Percentiles rank a stretch among this genome's conserved stretches.
Conservation (phyloP, 30 jellyfish, hydroid and myxozoan genomes). For the Cassiopea andromeda region DNA sequence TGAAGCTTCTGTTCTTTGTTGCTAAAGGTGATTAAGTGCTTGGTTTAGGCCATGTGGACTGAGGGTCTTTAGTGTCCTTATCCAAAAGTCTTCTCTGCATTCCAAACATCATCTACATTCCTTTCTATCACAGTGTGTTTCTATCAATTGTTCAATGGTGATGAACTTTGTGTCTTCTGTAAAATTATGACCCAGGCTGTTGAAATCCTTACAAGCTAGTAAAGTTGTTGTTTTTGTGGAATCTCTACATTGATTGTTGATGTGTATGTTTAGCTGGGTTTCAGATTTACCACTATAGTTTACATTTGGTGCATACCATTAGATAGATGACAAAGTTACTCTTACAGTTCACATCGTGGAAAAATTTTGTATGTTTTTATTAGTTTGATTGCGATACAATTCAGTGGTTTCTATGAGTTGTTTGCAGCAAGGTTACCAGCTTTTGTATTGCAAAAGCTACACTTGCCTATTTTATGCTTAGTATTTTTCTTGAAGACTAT, state of each 20-base stretch:
- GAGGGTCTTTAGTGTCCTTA: background rate
- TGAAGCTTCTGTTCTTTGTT: background rate
- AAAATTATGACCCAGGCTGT: background rate
- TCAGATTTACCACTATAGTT: background rate
- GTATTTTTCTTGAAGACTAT: background rate
- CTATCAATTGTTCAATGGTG: background rate
- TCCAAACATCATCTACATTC: background rate
- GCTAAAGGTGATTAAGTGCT: background rate
- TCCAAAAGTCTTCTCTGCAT: background rate
- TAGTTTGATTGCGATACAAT: background rate
- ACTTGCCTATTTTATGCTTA: background rate
- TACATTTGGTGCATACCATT: background rate
- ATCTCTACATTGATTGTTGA: background rate
- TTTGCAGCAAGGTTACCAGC: slow-evolving; percentile 1
- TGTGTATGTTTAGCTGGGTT: background rate
- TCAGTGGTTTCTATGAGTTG: background rate
- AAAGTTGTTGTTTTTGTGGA: background rate
- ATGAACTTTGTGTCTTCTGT: background rate
- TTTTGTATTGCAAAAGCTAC: background rate
- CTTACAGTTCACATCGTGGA: background rate
- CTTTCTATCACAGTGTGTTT: background rate
- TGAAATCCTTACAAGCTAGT: background rate
- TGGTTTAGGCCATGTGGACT: background rate
- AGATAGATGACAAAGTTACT: background rate
- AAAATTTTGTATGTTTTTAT: too few relatives aligned